Evolutionary conservation across 2,888 invertebrate genomes (phyloP).

Genomic region (Tipula lateralis): DNA sequence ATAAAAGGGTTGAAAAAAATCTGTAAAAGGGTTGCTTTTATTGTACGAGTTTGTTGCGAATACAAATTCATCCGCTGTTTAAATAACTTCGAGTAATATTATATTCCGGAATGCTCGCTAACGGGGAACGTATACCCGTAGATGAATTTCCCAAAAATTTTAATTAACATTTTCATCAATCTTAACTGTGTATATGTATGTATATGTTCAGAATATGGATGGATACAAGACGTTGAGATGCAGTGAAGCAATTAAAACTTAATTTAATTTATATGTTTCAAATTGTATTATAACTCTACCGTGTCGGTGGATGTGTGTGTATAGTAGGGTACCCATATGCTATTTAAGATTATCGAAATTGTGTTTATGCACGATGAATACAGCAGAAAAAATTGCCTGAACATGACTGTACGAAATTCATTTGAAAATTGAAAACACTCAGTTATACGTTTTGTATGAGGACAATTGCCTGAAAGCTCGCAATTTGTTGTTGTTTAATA

Average conservation of each 20-base stretch:
- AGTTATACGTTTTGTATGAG: neutral
- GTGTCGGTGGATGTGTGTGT: neutral
- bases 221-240: neutral
- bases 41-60: neutral
- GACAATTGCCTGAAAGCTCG: neutral
- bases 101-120: neutral
- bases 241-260: neutral
- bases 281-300: neutral
- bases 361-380: neutral
- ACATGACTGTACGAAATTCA: neutral
- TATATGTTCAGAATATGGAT: neutral
- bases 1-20: neutral
- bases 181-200: neutral
- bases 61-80: neutral
- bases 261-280: neutral
- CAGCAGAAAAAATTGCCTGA: neutral
- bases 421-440: neutral
- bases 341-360: neutral
- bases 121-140: neutral
- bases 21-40: neutral
- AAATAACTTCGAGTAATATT: neutral
- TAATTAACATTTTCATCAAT: too few species aligned
- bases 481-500: neutral
- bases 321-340: neutral
- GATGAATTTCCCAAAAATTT: neutral